Percentiles rank a stretch among this genome's conserved stretches.
phyloP scores from a whole-genome alignment of 92 coral and sea anemone genomes.

The Parazoanthus swiftii region DNA sequence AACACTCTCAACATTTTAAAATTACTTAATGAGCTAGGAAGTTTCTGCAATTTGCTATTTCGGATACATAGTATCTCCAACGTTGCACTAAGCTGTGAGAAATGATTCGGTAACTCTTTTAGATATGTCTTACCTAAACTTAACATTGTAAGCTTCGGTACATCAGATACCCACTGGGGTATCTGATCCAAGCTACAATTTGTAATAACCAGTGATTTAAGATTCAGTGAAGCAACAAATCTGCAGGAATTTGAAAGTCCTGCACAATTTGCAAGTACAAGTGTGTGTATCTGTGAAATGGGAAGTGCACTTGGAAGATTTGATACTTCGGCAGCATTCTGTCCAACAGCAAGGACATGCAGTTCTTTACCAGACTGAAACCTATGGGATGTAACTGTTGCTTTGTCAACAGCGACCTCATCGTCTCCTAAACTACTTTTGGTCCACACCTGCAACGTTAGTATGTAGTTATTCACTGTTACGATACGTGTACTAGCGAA shows the following conservation, averaged over 20 bases:
- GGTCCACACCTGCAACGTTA: conserved; percentile 7
- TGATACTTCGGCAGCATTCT: neutral
- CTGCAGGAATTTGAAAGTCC: neutral
- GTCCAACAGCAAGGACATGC: neutral
- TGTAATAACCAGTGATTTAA: conserved; percentile 11
- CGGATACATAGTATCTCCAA: conserved; percentile 32
- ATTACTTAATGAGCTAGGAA: conserved; percentile 3
- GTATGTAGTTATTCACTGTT: neutral
- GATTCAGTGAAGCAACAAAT: neutral
- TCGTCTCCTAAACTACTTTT: neutral
- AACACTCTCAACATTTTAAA: conserved; percentile 13
- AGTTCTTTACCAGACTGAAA: neutral
- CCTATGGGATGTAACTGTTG: neutral
- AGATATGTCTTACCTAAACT: neutral
- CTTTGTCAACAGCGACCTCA: neutral
- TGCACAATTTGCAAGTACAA: conserved; percentile 12
- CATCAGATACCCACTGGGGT: neutral
- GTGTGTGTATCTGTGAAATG: neutral
- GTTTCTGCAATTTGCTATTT: conserved; percentile 20
- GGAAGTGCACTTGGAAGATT: conserved; percentile 14
- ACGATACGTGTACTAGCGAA: too few species aligned
- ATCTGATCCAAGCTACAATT: conserved; percentile 5
- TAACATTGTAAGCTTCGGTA: conserved; percentile 8
- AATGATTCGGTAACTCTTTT: conserved; percentile 19
- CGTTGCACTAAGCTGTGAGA: neutral